A percentile compares a stretch with the other conserved stretches of the same genome.
phyloP scores from a whole-genome alignment of 2,888 invertebrate genomes.

The Entomobrya proxima region DNA sequence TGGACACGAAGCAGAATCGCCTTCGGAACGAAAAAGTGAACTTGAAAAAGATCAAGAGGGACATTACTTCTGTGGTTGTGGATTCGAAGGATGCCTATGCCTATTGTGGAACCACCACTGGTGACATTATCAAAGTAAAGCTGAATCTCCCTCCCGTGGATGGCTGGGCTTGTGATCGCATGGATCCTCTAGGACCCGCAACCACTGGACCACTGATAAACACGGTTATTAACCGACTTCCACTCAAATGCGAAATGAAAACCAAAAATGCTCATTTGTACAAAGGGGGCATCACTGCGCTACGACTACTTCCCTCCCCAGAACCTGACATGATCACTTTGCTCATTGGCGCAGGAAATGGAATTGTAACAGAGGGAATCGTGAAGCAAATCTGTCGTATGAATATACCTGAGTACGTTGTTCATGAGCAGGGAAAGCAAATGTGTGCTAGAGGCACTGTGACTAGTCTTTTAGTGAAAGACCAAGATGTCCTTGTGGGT shows the following conservation, averaged over 20 bases:
- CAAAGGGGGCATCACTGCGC: slow-evolving; percentile 73
- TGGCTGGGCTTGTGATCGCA: slow-evolving; percentile 58
- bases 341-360: slow-evolving; percentile 91
- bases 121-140: slow-evolving; percentile 80
- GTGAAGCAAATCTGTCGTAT: slow-evolving; percentile 60
- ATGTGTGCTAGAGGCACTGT: slow-evolving; percentile 80
- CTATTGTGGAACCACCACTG: slow-evolving; percentile 91
- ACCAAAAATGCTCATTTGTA: slow-evolving; percentile 73
- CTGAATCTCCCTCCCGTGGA: slow-evolving; percentile 69
- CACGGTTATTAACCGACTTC: slow-evolving; percentile 64
- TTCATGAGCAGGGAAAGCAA: slow-evolving; percentile 71
- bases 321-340: slow-evolving; percentile 61
- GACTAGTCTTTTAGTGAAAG: slow-evolving; percentile 85
- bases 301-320: slow-evolving; percentile 58
- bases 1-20: slow-evolving; percentile 84
- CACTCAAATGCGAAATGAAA: slow-evolving; percentile 67
- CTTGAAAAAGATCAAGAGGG: slow-evolving; percentile 87
- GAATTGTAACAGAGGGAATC: slow-evolving; percentile 83
- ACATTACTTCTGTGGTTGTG: slow-evolving; percentile 85
- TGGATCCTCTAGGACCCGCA: slow-evolving; percentile 69
- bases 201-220: slow-evolving; percentile 65
- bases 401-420: slow-evolving; percentile 55
- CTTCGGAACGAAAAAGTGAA: slow-evolving; percentile 85
- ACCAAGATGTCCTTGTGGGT: slow-evolving; percentile 84
- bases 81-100: slow-evolving; percentile 85